These are phyloP conservation scores for Cactoblastis cactorum DNA, from an alignment of 2,888 invertebrate species.

Conservation along the genomic window DNA sequence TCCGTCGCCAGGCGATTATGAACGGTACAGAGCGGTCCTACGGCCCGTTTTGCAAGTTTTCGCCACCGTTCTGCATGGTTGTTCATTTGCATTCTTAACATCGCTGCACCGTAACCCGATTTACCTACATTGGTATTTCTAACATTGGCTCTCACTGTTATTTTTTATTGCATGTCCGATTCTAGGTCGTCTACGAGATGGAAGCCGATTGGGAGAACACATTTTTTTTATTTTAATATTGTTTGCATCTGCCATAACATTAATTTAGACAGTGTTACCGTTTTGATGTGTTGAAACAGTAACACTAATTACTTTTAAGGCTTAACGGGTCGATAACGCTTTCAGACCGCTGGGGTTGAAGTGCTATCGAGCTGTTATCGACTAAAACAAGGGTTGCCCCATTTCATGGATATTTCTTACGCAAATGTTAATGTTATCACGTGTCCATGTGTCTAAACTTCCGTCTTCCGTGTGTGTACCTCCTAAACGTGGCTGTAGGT, in stretches of 20 bases:
- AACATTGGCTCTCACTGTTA: conserved; percentile 58
- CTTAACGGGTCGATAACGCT: conserved; percentile 46
- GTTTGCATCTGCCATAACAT: conserved; percentile 54
- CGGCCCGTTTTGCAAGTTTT: conserved; percentile 62
- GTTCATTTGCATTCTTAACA: conserved; percentile 74
- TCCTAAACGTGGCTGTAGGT: conserved; percentile 58
- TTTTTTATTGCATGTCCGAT: conserved; percentile 66
- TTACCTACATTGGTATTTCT: conserved; percentile 65
- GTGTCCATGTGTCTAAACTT: conserved; percentile 75
- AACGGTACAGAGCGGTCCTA: conserved; percentile 45
- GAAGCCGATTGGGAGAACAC: conserved; percentile 44
- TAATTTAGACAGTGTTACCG: conserved; percentile 44
- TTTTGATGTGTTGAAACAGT: conserved; percentile 39
- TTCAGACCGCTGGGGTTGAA: conserved; percentile 35
- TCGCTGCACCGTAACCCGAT: conserved; percentile 72
- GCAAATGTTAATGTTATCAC: conserved; percentile 73
- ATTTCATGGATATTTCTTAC: conserved; percentile 76
- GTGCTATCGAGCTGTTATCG: conserved; percentile 47
- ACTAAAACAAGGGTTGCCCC: conserved; percentile 79
- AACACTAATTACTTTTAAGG: conserved; percentile 53
- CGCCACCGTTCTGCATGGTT: conserved; percentile 74
- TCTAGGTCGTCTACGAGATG: conserved; percentile 61
- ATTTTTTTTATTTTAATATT: conserved; percentile 36
- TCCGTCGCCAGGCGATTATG: conserved; percentile 40
- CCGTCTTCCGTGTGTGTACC: conserved; percentile 70